Evolutionary conservation across 2,797 vertebrate species (phyloP).

Genomic region (Falco berigora): DNA sequence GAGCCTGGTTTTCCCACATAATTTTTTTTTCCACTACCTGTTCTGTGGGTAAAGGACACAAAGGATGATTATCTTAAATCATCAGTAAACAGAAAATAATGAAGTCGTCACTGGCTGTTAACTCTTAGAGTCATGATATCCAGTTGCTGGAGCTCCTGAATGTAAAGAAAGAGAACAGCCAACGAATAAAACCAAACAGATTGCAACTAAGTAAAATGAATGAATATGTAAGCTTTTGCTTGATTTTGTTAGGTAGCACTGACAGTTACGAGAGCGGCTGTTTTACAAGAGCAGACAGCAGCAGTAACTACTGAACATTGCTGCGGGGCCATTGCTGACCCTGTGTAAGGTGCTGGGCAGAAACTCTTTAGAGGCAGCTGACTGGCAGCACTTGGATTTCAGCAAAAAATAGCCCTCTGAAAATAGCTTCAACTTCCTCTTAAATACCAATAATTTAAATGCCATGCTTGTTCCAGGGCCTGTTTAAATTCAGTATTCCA

Average conservation of each 20-base stretch:
- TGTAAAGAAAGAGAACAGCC: background rate
- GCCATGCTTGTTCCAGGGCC: background rate
- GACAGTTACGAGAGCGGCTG: background rate
- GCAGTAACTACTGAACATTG: background rate
- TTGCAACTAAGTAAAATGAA: background rate
- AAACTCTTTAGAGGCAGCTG: background rate
- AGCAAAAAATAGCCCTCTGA: background rate
- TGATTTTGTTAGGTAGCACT: background rate
- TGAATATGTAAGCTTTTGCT: background rate
- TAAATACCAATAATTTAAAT: background rate
- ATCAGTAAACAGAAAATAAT: background rate
- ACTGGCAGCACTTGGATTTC: background rate
- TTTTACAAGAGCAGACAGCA: background rate
- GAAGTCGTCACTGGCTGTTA: background rate
- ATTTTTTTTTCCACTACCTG: background rate
- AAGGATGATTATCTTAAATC: background rate
- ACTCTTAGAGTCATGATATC: background rate
- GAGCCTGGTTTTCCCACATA: background rate
- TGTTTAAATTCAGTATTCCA: background rate
- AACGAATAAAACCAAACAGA: background rate
- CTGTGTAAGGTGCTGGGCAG: accelerated
- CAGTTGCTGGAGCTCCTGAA: background rate
- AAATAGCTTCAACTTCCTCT: background rate
- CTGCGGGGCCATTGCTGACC: accelerated
- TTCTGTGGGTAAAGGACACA: background rate